phyloP scores from a whole-genome alignment of 2,797 vertebrate species.

The Staurois parvus region DNA sequence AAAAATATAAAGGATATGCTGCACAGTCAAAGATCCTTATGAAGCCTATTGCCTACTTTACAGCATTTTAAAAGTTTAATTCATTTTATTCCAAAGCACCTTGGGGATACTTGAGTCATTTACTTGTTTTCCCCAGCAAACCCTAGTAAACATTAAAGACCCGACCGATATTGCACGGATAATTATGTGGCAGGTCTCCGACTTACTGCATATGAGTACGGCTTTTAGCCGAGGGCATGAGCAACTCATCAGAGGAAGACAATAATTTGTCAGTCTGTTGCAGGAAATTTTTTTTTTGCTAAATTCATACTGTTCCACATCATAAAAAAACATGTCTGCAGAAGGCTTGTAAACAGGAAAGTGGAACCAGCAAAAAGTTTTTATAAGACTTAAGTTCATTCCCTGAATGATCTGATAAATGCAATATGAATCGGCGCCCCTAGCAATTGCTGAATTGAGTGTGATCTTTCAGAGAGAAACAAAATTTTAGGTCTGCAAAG shows the following conservation, averaged over 20 bases:
- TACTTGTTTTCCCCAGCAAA: constrained; percentile 47
- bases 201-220: constrained; percentile 58
- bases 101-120: constrained; percentile 53
- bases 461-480: not conserved
- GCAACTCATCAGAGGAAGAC: constrained; percentile 57
- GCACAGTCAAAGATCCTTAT: constrained; percentile 21
- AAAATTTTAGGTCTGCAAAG: not conserved
- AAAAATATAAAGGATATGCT: constrained; percentile 18
- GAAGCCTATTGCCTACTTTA: constrained; percentile 48
- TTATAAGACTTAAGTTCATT: constrained; percentile 41
- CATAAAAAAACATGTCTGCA: constrained; percentile 61
- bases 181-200: constrained; percentile 51
- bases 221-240: constrained; percentile 59
- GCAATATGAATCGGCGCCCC: constrained; percentile 18
- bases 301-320: constrained; percentile 59
- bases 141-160: constrained; percentile 60
- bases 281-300: not conserved
- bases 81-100: constrained; percentile 55
- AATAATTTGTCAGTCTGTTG: constrained; percentile 62
- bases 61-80: constrained; percentile 53
- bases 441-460: constrained; percentile 11
- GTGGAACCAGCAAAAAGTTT: constrained; percentile 39
- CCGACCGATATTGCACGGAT: constrained; percentile 58
- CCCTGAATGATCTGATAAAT: constrained; percentile 20
- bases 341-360: constrained; percentile 49